Evolutionary conservation across 2,113 vertebrate species (phyloP), one percentile per base, ranked within the genome.

Genomic region (Stomatorhinus ivindoensis): DNA sequence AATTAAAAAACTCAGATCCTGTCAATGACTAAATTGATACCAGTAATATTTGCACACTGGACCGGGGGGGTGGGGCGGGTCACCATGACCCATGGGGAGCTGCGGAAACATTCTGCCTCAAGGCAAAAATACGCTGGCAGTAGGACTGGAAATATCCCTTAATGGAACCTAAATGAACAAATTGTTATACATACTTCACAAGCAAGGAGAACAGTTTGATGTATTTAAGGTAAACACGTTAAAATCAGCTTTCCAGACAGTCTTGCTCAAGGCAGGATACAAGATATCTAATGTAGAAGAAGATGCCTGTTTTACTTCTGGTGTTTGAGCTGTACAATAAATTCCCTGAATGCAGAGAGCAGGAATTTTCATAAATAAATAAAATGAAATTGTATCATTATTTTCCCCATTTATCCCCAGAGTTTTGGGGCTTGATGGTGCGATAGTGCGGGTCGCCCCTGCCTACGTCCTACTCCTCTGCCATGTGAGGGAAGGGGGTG

Each of bases 291-390:
- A 27, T 51, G 48, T 86, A 51, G 35, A 51, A 86, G 27, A 31
- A 53, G 46, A 31, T 1, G 48, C 5, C 11, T 13, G 11, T 7
- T 17, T 51, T 86, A 11, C 48, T 27, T 15, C 24, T 35, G 11
- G 13, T 53, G 48, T 53, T 51, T 51, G 85, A 86, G 27, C 1
- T 86, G n/a, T 35, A 85, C 24, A 31, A 51, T 53, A n/a, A 31
- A 51, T 86, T 86, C n/a, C 48, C 47, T 31, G 2, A 51, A 53
- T 86, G 85, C 27, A n/a, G 47, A 86, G 19, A 86, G 42, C 82
- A 15, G 4, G 27, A 53, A 86, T 86, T 27, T 51, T 86, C 85
- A 86, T 86, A 53, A 86, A 86, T 86, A 51, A 86, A 53, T 86
- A 35, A 86, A 86, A 86, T 31, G 21, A n/a, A 21, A 86, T 47